Percentiles rank a stretch among this genome's conserved stretches.
Conservation (phyloP, 2,888 invertebrate species). For the Chouioia cunea region DNA sequence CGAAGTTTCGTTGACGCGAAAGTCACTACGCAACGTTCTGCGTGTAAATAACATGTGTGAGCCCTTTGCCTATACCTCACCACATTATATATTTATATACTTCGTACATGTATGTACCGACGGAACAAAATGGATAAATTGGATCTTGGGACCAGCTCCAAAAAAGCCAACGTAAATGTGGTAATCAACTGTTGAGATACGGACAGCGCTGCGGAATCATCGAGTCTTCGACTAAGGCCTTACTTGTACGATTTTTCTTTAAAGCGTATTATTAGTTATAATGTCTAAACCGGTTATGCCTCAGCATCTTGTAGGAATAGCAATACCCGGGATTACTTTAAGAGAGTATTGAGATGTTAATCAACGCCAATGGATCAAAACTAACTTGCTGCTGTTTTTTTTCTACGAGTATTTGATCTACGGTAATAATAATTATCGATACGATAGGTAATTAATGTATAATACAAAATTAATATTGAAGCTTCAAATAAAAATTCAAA, state of each 20-base stretch:
- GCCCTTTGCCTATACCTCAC: constrained; percentile 43
- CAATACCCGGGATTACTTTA: constrained; percentile 28
- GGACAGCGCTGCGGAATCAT: constrained; percentile 29
- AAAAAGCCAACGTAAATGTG: constrained; percentile 15
- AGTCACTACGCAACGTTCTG: constrained; percentile 22
- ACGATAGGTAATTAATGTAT: constrained; percentile 18
- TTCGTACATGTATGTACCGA: constrained; percentile 32
- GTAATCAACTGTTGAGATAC: constrained; percentile 1
- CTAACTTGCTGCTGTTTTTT: constrained; percentile 38
- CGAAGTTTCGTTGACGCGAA: constrained; percentile 30
- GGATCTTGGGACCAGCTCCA: constrained; percentile 43
- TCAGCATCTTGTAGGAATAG: constrained; percentile 35
- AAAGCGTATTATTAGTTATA: constrained; percentile 40
- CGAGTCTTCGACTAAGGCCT: constrained; percentile 48
- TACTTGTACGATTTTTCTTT: constrained; percentile 48
- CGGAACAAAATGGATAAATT: constrained; percentile 24
- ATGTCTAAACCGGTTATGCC: constrained; percentile 35
- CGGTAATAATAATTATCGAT: constrained; percentile 29
- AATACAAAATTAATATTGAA: constrained; percentile 37
- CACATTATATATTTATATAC: constrained; percentile 45
- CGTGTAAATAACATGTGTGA: constrained; percentile 48
- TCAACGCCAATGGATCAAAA: constrained; percentile 27
- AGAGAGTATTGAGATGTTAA: constrained; percentile 9
- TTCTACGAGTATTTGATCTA: constrained; percentile 36
- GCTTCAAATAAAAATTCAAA: constrained; percentile 47